Evolutionary conservation across 2,888 invertebrate genomes (phyloP).

Genomic region (Scaptodrosophila latifasciaeformis): DNA sequence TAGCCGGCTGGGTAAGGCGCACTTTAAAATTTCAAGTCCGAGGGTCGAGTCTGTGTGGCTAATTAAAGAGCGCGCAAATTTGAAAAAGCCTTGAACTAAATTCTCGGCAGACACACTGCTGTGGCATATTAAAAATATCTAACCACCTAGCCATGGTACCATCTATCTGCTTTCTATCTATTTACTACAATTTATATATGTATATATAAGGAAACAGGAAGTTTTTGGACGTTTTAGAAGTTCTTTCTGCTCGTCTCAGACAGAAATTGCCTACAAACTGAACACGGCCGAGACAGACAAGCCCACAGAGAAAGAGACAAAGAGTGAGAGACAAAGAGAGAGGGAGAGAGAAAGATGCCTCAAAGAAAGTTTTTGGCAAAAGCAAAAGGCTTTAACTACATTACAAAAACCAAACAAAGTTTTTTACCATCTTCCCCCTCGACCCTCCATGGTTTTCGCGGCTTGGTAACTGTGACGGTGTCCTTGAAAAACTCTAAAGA

Average conservation of each 20-base stretch:
- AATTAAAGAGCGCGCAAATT: conserved; percentile 40
- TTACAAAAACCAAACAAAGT: conserved; percentile 52
- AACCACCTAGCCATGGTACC: no score
- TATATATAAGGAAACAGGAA: neutral
- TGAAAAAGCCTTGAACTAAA: conserved; percentile 12
- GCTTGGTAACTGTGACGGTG: conserved; percentile 9
- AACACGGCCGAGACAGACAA: neutral
- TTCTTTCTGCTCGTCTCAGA: neutral
- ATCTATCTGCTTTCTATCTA: no score
- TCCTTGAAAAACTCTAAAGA: conserved; percentile 56
- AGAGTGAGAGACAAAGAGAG: no score
- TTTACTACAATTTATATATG: neutral
- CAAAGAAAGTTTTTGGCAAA: conserved; percentile 51
- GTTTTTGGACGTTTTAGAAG: neutral
- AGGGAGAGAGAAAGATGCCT: neutral
- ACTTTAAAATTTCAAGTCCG: no score
- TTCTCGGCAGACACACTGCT: neutral
- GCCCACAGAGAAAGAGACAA: no score
- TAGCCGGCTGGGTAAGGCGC: no score
- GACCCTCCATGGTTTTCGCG: neutral
- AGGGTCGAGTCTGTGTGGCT: conserved; percentile 34
- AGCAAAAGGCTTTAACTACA: conserved; percentile 59
- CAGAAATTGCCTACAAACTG: neutral
- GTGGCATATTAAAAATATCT: neutral
- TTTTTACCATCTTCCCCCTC: conserved; percentile 17